A percentile compares a stretch with the other conserved stretches of the same genome.
phyloP scores from a whole-genome alignment of 2,113 vertebrate species.

The Numenius arquata region DNA sequence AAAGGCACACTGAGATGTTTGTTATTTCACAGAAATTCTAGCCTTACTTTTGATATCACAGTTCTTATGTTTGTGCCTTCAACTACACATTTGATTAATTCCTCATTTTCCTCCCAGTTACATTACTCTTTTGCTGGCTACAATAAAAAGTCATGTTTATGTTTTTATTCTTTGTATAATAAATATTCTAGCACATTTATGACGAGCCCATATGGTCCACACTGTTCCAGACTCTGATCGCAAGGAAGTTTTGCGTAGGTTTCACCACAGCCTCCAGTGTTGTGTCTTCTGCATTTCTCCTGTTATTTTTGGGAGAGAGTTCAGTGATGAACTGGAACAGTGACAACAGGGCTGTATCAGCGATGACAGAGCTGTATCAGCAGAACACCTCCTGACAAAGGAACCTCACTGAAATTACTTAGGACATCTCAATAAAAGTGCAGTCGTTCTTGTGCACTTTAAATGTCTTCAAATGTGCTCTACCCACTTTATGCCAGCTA shows the following conservation, averaged over 20 bases:
- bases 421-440: not conserved
- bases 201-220: not conserved
- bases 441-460: not conserved
- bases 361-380: not conserved
- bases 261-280: not conserved
- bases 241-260: not conserved
- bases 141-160: not conserved
- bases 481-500: not conserved
- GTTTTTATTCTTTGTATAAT: not conserved
- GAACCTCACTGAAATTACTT: not conserved
- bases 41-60: not conserved
- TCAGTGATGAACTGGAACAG: not conserved
- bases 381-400: not conserved
- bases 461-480: not conserved
- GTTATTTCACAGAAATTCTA: not conserved
- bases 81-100: not conserved
- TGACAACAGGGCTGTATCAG: not conserved
- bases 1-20: not conserved
- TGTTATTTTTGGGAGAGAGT: not conserved
- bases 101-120: not conserved
- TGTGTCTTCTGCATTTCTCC: not conserved
- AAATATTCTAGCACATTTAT: not conserved
- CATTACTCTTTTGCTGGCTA: not conserved
- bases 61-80: not conserved
- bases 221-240: not conserved